Conservation (phyloP, 2,113 vertebrate species). For the Saccopteryx bilineata region DNA sequence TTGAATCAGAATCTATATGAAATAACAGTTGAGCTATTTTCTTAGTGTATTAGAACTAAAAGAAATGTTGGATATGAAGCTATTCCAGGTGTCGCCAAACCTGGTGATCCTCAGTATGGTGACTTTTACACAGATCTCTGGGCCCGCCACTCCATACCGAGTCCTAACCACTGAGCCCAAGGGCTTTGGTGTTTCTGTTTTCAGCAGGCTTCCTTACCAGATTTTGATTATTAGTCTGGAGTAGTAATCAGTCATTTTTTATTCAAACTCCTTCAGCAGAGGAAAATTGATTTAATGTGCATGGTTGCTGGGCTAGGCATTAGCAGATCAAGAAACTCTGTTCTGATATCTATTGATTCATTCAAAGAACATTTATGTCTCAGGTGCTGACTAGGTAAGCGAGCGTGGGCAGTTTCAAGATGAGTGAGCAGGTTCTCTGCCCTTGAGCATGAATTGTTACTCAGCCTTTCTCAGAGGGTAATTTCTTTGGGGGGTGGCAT, state of each 20-base stretch:
- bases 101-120: neutral
- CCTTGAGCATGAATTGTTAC: neutral
- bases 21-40: neutral
- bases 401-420: neutral
- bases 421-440: neutral
- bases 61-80: neutral
- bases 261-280: neutral
- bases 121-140: neutral
- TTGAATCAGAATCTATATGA: neutral
- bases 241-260: neutral
- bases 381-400: neutral
- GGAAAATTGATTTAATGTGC: neutral
- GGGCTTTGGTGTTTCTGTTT: neutral
- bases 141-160: neutral
- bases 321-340: neutral
- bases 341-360: neutral
- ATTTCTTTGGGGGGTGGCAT: neutral
- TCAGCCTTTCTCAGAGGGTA: neutral
- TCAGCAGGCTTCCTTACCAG: neutral
- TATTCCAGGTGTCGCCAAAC: neutral
- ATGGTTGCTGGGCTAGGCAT: neutral
- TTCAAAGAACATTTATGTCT: neutral
- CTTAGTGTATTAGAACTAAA: slow-evolving; percentile 10
- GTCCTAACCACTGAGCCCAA: neutral
- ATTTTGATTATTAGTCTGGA: neutral